phyloP scores from a whole-genome alignment of 2,888 invertebrate species.

The Synergus gifuensis region DNA sequence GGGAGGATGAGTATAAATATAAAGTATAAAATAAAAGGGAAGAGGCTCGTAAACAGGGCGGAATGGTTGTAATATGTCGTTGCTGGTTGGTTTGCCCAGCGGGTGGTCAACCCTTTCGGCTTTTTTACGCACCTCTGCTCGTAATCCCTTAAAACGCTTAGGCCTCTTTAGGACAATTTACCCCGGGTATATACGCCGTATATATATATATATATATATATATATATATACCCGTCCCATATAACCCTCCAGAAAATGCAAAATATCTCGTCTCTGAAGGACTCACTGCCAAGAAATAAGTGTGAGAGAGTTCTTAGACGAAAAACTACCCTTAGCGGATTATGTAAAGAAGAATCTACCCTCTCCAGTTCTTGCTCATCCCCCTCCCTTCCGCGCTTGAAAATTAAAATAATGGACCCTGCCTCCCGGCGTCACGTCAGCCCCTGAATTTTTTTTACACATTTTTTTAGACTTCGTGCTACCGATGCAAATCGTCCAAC shows the following conservation, averaged over 20 bases:
- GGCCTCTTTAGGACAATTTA: constrained; percentile 75
- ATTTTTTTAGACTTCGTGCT: constrained; percentile 41
- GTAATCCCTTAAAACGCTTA: constrained; percentile 78
- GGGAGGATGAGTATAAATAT: background rate
- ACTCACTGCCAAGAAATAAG: constrained; percentile 27
- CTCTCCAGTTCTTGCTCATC: constrained; percentile 42
- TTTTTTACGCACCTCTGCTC: constrained; percentile 75
- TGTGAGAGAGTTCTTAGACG: constrained; percentile 52
- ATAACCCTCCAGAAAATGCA: constrained; percentile 53
- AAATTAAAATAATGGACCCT: constrained; percentile 72
- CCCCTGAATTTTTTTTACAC: constrained; percentile 51
- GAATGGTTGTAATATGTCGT: constrained; percentile 59
- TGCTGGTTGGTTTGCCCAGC: constrained; percentile 70
- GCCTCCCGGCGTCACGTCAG: constrained; percentile 56
- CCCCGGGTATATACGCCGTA: constrained; percentile 52
- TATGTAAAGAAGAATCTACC: constrained; percentile 58
- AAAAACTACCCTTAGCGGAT: constrained; percentile 53
- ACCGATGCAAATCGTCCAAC: constrained; percentile 56
- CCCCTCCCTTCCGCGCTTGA: constrained; percentile 51
- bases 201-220: background rate
- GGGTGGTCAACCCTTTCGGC: constrained; percentile 77
- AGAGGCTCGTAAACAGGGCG: constrained; percentile 29
- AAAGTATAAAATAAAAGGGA: constrained; percentile 13
- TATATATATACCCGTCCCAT: constrained; percentile 8
- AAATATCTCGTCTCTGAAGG: constrained; percentile 46